A percentile compares a stretch with the other conserved stretches of the same genome.
phyloP scores from a whole-genome alignment of 1,140 invertebrate species.

The Rhagoletis pomonella region DNA sequence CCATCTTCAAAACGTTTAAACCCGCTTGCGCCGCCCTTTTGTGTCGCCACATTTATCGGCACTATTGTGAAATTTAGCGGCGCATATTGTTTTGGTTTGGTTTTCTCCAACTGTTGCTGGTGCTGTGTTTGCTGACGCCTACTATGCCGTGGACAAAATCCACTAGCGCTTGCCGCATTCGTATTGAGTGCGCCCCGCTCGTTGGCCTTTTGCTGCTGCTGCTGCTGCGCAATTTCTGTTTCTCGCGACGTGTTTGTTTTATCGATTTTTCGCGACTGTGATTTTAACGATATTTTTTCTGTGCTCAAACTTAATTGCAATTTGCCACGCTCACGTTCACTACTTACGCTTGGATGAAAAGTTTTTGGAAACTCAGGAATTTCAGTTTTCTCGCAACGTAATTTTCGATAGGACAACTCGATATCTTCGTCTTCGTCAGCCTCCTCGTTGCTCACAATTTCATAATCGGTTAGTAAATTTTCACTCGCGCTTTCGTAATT shows the following conservation, averaged over 20 bases:
- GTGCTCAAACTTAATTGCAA: conserved; percentile 53
- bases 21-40: not conserved
- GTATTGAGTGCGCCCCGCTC: not conserved
- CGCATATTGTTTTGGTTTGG: conserved; percentile 24
- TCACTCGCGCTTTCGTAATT: conserved; percentile 46
- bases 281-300: conserved; percentile 56
- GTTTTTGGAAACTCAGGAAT: not conserved
- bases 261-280: conserved; percentile 51
- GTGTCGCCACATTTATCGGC: conserved; percentile 37
- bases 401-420: not conserved
- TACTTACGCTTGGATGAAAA: not conserved
- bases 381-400: conserved; percentile 23
- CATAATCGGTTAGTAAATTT: conserved; percentile 51
- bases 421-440: conserved; percentile 9
- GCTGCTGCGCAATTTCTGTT: conserved; percentile 25
- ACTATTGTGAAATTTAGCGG: conserved; percentile 63
- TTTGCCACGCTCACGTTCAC: not conserved
- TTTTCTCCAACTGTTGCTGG: not conserved
- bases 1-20: not conserved
- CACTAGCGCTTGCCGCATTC: not conserved
- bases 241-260: conserved; percentile 21
- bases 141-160: conserved; percentile 7
- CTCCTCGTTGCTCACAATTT: conserved; percentile 53
- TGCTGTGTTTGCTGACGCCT: conserved; percentile 2
- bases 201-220: not conserved